Percentiles rank a stretch among this genome's conserved stretches.
phyloP scores from a whole-genome alignment of 2,797 vertebrate species.

The Pachyuromys duprasi region DNA sequence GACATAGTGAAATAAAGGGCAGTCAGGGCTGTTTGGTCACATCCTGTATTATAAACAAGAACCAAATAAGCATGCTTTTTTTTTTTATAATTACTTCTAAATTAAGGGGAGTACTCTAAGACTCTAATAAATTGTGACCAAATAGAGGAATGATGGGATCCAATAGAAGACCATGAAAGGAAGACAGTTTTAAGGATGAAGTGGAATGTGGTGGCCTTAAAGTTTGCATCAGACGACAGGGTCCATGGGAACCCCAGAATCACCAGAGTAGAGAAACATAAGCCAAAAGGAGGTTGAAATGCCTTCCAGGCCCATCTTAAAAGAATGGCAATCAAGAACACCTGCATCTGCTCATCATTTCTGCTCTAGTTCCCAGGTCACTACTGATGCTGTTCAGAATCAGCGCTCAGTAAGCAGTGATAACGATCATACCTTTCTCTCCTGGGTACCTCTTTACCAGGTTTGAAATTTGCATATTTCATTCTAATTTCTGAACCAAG shows the following conservation, averaged over 20 bases:
- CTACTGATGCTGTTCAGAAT: no score
- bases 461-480: neutral
- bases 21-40: neutral
- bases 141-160: neutral
- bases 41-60: neutral
- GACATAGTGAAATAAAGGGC: neutral
- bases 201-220: neutral
- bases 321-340: neutral
- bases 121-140: neutral
- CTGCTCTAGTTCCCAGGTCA: neutral
- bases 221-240: rapidly evolving
- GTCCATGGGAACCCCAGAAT: neutral
- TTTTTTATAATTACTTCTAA: neutral
- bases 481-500: conserved; percentile 27
- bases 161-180: neutral
- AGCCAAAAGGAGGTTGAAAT: neutral
- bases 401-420: neutral
- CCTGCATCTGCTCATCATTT: neutral
- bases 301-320: neutral
- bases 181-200: no score
- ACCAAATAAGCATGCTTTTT: neutral
- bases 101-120: neutral
- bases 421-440: rapidly evolving
- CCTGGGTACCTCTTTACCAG: neutral
- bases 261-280: neutral